Evolutionary conservation across 2,797 vertebrate genomes (phyloP), one percentile per base, ranked within the genome.

Genomic region (Darevskia mixta): DNA sequence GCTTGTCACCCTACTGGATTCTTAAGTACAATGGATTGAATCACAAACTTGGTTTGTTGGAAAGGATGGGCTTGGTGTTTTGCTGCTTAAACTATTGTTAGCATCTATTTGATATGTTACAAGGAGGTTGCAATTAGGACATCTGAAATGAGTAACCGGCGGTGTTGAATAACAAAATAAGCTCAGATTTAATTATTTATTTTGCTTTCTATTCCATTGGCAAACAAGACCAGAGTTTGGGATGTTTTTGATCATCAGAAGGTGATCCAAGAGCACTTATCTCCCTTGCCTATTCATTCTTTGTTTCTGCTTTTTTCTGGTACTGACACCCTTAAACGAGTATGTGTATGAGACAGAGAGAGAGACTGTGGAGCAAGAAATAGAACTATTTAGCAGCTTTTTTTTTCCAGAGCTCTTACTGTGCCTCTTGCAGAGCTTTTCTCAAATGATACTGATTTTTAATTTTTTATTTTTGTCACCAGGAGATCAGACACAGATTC

Each of bases 81-180:
- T 88, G 20, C 82, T 66, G 77, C 69, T 73, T 64, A 25, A 71
- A 17, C 55, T 45, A 64, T 75, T 85, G 82, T 85, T 45, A 29
- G 9, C 10, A 85, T 72, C 25, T 55, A 76, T 85, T 88, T 85
- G 69, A 85, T 85, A 79, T 15, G 29, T 80, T 80, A 75, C 85
- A 85, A 85, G 61, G 32, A 58, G 32, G 43, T 41, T 79, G 61
- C 35, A 49, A n/a, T 55, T 80, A 88, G n/a, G 77, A 55, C 79
- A 79, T 61, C 82, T 79, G 67, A 66, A 79, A 17, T 41, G 18
- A 79, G 41, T 23, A 66, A 75, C 27, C 55, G 41, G 78, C 17
- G 75, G 69, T 75, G 18, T 32, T 49, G 77, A 81, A 76, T 67
- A 75, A 75, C 69, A 85, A 83, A 71, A 64, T 71, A 43, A 43